Conservation (phyloP, 2,797 vertebrate genomes). For the Rallus crepitans region DNA sequence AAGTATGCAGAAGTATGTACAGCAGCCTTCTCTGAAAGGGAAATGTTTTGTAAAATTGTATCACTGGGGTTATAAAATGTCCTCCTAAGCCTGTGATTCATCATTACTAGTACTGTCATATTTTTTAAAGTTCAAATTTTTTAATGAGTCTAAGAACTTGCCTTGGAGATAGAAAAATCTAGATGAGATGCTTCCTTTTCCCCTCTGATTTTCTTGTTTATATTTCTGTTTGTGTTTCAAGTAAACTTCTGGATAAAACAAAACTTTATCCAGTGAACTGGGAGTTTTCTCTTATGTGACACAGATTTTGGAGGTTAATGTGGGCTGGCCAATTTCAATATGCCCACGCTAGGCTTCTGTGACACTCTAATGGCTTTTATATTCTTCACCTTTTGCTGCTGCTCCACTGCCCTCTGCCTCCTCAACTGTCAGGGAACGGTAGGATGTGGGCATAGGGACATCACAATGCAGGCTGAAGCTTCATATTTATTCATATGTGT, state of each 20-base stretch:
- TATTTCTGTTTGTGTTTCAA: background rate
- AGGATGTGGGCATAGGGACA: background rate
- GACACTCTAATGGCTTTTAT: background rate
- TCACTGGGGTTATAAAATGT: background rate
- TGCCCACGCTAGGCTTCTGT: background rate
- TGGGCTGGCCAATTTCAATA: background rate
- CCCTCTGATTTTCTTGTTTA: background rate
- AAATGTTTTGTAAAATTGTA: background rate
- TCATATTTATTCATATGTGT: background rate
- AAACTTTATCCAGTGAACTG: background rate
- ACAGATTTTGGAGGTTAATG: background rate
- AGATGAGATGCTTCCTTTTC: background rate
- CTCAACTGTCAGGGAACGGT: background rate
- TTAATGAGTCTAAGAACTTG: background rate
- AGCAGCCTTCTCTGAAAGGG: background rate
- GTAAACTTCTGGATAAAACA: background rate
- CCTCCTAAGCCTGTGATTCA: background rate
- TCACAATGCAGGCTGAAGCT: background rate
- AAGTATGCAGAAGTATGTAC: background rate
- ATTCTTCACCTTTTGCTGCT: background rate
- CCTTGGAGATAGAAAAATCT: background rate
- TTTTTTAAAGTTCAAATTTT: background rate
- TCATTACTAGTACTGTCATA: background rate
- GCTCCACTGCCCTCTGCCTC: background rate
- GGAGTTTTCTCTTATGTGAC: background rate